Conservation (phyloP, 1,140 invertebrate genomes). For the Drosophila lowei region DNA sequence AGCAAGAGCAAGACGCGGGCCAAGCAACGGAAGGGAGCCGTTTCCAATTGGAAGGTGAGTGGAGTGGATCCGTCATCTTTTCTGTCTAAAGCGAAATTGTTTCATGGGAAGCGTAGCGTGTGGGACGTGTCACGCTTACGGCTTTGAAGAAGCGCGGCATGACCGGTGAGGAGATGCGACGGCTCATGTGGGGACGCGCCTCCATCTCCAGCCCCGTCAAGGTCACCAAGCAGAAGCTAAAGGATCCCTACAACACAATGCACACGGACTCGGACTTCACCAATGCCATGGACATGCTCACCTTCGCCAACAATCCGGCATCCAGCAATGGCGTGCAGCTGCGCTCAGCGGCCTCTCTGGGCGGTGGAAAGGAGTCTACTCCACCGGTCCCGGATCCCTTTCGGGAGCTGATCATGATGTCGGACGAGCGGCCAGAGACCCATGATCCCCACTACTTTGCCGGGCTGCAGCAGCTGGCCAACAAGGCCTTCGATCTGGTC, state of each 20-base stretch:
- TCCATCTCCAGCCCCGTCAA: conserved; percentile 94
- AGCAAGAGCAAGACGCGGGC: conserved; percentile 97
- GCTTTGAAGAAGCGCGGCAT: conserved; percentile 92
- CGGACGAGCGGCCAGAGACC: conserved; percentile 82
- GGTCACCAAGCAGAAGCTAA: conserved; percentile 84
- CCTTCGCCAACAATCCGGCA: conserved; percentile 87
- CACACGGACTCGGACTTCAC: conserved; percentile 84
- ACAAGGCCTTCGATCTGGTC: conserved; percentile 83
- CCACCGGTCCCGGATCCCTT: conserved; percentile 83
- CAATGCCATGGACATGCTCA: conserved; percentile 91
- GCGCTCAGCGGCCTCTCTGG: conserved; percentile 29
- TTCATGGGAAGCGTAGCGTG: conserved; percentile 84
- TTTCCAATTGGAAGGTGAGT: conserved; percentile 97
- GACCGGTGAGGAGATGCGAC: conserved; percentile 92
- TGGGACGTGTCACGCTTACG: conserved; percentile 93
- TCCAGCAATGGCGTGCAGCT: conserved; percentile 55
- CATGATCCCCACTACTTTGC: conserved; percentile 82
- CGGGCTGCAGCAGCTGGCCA: conserved; percentile 84
- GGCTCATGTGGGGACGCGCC: conserved; percentile 94
- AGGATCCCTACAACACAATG: conserved; percentile 74
- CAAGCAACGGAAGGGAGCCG: conserved; percentile 97
- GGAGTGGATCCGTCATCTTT: not conserved
- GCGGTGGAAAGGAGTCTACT: not conserved
- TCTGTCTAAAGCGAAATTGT: not conserved
- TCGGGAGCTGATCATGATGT: conserved; percentile 84